Evolutionary conservation across 2,797 vertebrate species (phyloP).

Genomic region (Decapterus maruadsi): DNA sequence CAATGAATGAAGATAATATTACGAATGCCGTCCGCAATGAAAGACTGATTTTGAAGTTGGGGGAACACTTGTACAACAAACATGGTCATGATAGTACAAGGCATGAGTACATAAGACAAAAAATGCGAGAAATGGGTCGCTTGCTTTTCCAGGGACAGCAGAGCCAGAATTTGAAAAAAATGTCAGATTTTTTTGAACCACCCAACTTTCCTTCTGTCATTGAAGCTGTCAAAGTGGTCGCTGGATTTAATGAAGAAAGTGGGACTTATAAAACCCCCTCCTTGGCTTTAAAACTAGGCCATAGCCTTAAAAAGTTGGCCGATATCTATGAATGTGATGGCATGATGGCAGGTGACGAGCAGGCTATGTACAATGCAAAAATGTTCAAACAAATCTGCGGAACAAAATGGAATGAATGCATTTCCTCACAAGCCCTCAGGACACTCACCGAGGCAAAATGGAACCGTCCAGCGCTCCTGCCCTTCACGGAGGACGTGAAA

Average conservation of each 20-base stretch:
- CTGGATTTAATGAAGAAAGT: constrained; percentile 38
- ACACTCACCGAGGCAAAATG: constrained; percentile 48
- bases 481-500: constrained; percentile 47
- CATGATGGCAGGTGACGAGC: constrained; percentile 30
- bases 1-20: not conserved
- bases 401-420: constrained; percentile 49
- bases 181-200: constrained; percentile 37
- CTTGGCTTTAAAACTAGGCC: constrained; percentile 53
- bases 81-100: constrained; percentile 24
- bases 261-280: constrained; percentile 45
- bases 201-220: constrained; percentile 40
- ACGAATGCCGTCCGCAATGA: constrained; percentile 1
- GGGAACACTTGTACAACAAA: constrained; percentile 16
- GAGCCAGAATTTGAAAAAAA: constrained; percentile 20
- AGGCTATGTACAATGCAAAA: constrained; percentile 7
- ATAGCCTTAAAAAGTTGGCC: constrained; percentile 44
- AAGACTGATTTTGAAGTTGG: not conserved
- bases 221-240: constrained; percentile 18
- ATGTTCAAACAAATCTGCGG: constrained; percentile 42
- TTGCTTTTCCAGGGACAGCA: constrained; percentile 18
- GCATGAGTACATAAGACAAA: constrained; percentile 47
- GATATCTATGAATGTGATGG: constrained; percentile 49
- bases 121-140: constrained; percentile 46
- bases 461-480: constrained; percentile 41
- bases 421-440: constrained; percentile 41